phyloP scores from a whole-genome alignment of 1,140 invertebrate species.

The Brachionus asplanchnoidis region DNA sequence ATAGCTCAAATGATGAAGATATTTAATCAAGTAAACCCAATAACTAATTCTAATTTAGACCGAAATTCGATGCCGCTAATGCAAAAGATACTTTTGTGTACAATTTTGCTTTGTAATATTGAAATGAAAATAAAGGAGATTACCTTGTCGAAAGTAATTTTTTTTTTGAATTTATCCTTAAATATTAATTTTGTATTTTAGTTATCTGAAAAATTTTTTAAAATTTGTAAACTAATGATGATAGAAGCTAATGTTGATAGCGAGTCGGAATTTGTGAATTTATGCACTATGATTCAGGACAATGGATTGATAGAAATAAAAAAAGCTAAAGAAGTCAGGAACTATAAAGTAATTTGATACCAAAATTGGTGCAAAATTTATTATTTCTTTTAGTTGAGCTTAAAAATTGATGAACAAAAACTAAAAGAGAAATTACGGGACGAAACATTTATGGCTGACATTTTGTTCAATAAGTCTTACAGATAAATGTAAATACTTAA shows the following conservation, averaged over 20 bases:
- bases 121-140: constrained; percentile 78
- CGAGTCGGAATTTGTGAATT: constrained; percentile 70
- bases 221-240: constrained; percentile 70
- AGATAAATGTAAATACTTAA: not conserved
- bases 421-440: constrained; percentile 71
- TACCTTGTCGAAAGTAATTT: constrained; percentile 64
- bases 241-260: constrained; percentile 71
- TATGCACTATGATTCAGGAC: constrained; percentile 72
- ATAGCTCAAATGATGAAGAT: constrained; percentile 73
- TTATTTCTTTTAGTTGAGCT: constrained; percentile 61
- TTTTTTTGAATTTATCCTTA: not conserved
- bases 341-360: constrained; percentile 60
- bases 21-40: constrained; percentile 66
- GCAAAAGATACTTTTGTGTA: constrained; percentile 81
- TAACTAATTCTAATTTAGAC: constrained; percentile 55
- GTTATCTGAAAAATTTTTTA: constrained; percentile 64
- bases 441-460: constrained; percentile 73
- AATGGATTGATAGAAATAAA: constrained; percentile 71
- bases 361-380: constrained; percentile 61
- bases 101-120: constrained; percentile 73
- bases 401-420: constrained; percentile 79
- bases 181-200: constrained; percentile 44
- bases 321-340: constrained; percentile 57
- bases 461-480: constrained; percentile 64
- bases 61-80: constrained; percentile 71